These are phyloP conservation scores for Hyperoplus lanceolatus DNA, from an alignment of 2,797 vertebrate genomes.

Conservation along the genomic window DNA sequence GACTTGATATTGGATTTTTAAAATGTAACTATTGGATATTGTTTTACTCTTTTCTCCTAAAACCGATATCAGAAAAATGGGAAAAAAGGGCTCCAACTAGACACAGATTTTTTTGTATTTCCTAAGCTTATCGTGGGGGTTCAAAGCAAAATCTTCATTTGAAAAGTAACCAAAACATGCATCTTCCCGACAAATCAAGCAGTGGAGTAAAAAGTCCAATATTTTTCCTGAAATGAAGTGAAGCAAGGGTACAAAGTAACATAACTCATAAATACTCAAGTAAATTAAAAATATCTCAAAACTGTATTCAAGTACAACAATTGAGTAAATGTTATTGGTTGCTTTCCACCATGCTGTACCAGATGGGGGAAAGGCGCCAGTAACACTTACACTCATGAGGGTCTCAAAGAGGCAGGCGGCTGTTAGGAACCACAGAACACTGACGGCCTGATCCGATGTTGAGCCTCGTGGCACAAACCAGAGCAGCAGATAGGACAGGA, in stretches of 20 bases:
- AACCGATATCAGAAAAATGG: not conserved
- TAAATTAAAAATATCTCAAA: not conserved
- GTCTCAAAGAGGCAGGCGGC: slow-evolving; percentile 84
- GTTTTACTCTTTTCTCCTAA: not conserved
- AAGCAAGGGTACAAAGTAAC: no score
- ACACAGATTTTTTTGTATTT: not conserved
- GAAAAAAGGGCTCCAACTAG: not conserved
- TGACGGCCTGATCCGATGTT: slow-evolving; percentile 54
- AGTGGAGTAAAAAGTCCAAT: not conserved
- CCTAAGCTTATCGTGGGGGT: not conserved
- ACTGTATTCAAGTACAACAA: not conserved
- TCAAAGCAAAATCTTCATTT: not conserved
- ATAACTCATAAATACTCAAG: not conserved
- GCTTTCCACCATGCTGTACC: not conserved
- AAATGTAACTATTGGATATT: not conserved
- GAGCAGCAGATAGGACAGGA: slow-evolving; percentile 81
- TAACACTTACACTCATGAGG: slow-evolving; percentile 86
- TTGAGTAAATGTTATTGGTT: not conserved
- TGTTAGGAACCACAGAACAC: slow-evolving; percentile 83
- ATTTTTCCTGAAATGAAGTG: not conserved
- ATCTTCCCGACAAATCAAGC: not conserved
- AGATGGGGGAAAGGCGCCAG: slow-evolving; percentile 11
- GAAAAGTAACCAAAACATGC: not conserved
- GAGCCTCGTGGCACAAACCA: slow-evolving; percentile 78
- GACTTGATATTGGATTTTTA: not conserved